Conservation (phyloP, 2,113 vertebrate species). For the Theropithecus gelada region DNA sequence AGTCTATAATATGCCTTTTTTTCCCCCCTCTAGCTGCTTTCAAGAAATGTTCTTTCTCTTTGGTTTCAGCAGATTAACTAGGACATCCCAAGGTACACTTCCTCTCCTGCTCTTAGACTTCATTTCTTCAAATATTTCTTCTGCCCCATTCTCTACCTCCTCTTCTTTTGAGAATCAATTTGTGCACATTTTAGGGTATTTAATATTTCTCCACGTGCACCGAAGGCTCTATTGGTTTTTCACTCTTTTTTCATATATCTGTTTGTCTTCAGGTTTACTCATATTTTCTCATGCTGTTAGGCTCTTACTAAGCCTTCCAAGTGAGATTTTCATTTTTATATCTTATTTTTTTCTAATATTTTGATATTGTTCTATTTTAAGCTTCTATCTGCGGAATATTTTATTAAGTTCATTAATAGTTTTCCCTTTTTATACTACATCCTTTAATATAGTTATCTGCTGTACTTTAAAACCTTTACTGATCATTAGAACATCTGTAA, state of each 20-base stretch:
- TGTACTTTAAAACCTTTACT: background rate
- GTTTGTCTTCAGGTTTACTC: background rate
- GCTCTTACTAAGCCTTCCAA: background rate
- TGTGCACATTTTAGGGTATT: background rate
- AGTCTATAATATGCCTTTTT: background rate
- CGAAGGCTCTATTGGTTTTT: background rate
- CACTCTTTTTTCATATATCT: background rate
- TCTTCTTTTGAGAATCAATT: background rate
- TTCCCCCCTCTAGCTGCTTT: background rate
- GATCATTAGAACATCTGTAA: background rate
- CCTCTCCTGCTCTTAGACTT: fast-evolving
- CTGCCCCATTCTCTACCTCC: background rate
- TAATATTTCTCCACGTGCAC: background rate
- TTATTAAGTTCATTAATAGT: background rate
- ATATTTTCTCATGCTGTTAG: background rate
- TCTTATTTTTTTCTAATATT: background rate
- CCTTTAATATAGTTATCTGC: background rate
- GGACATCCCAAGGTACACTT: background rate
- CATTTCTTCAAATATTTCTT: background rate
- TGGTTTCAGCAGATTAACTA: background rate
- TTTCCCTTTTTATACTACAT: background rate
- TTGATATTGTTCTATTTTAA: background rate
- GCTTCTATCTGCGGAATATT: background rate
- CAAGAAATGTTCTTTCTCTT: background rate
- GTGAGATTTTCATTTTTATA: background rate